phyloP scores from a whole-genome alignment of 2,113 vertebrate species.

The Myiozetetes cayanensis region DNA sequence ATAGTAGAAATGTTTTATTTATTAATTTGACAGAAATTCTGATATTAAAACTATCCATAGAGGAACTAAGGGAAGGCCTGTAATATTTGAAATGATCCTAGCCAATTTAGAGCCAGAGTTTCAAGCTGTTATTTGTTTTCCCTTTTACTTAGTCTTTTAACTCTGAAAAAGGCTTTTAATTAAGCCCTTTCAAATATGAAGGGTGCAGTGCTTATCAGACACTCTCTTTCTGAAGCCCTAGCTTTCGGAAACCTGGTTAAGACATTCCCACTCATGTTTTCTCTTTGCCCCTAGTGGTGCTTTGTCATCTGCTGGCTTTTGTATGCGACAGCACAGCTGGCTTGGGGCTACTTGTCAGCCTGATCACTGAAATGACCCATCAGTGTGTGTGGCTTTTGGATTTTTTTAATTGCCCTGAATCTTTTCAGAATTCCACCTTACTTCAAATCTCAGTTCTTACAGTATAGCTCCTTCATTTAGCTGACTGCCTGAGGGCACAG shows the following conservation, averaged over 20 bases:
- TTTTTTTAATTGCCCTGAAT: not conserved
- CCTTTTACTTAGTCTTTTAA: not conserved
- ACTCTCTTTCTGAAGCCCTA: not conserved
- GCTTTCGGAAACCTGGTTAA: not conserved
- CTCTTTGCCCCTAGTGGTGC: not conserved
- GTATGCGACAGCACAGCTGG: not conserved
- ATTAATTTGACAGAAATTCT: not conserved
- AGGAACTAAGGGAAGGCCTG: not conserved
- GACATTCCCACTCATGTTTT: not conserved
- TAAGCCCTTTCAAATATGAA: not conserved
- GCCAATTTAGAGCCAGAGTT: not conserved
- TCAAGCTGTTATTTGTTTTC: not conserved
- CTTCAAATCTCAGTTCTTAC: not conserved
- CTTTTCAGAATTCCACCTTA: not conserved
- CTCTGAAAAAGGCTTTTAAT: not conserved
- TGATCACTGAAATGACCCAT: not conserved
- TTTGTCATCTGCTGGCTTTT: not conserved
- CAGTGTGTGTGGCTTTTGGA: not conserved
- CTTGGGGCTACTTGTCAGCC: not conserved
- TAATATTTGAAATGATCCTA: not conserved
- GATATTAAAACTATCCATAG: not conserved
- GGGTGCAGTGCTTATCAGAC: not conserved
- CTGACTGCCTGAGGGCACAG: fast-evolving
- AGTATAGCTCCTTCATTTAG: not conserved
- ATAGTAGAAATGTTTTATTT: not conserved